Evolutionary conservation across 2,888 invertebrate species (phyloP), one percentile per base, ranked within the genome.

Genomic region (Tetropium fuscum): DNA sequence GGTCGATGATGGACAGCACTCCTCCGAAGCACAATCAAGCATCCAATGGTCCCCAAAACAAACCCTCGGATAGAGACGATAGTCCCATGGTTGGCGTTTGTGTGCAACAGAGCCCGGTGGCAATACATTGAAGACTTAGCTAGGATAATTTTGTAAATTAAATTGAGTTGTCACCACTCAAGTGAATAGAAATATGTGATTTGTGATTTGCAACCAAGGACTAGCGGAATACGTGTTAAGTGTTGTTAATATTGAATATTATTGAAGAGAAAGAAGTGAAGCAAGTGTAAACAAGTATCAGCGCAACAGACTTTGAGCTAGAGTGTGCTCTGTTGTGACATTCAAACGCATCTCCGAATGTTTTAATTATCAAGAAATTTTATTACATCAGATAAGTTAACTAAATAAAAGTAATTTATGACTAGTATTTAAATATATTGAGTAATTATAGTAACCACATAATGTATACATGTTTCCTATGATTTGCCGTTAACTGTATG

Each of bases 71-170:
- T 72, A 67, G 75, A 73, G 90, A 90, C 72, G 90, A 90, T 77
- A 90, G 91, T 76, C 91, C 92, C 71, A 92, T 95, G 92, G 90
- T 94, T 76, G 93, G 91, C 68, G 94, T 94, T 73, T 94, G 94
- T 84, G 90, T 94, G 80, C 93, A 93, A 83, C 94, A 95, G 85
- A 93, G 93, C 85, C 94, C 95, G 75, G 95, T 95, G 78, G 94
- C 93, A 82, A 95, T 95, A 82, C 95, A 95, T 84, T 90, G 83
- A 85, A 62, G 51, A 41, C 54, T 41, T 36, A 41, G 8, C 11
- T 51, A 51, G 51, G 25, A 40, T 51, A 51, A 40, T 51, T 51
- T 51, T 51, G 51, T 60, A 49, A 55, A 55, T 60, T 49, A 55
- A 47, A 40, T 41, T 57, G 56, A 60, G 58, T 55, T 55, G 55